Conservation (phyloP, 2,797 vertebrate genomes). For the Nothura maculosa region DNA sequence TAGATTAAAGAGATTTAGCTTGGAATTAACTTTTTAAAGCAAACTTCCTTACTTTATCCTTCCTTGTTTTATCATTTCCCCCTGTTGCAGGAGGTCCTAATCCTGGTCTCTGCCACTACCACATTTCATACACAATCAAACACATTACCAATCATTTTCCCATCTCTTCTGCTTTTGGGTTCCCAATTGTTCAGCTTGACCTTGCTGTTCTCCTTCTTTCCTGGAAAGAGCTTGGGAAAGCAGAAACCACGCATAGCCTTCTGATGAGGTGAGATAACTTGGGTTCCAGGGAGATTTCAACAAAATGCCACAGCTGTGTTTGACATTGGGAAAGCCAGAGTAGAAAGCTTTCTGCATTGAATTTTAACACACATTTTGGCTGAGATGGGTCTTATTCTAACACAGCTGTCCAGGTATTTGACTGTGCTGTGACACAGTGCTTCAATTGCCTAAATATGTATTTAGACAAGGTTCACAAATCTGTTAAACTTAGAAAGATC, state of each 20-base stretch:
- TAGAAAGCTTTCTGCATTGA: constrained; percentile 2
- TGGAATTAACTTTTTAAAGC: neutral
- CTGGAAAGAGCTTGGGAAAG: constrained; percentile 6
- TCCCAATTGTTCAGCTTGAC: neutral
- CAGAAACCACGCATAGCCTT: neutral
- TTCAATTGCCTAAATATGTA: constrained; percentile 37
- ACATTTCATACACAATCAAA: neutral
- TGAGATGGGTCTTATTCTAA: neutral
- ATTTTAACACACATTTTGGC: constrained; percentile 42
- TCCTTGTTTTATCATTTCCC: neutral
- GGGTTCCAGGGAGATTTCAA: constrained; percentile 55
- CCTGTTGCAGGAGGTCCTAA: neutral
- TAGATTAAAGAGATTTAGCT: neutral
- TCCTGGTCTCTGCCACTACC: neutral
- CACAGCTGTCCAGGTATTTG: neutral
- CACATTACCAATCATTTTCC: neutral
- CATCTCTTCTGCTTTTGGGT: neutral
- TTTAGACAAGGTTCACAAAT: constrained; percentile 67
- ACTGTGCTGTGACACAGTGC: constrained; percentile 26
- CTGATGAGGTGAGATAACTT: constrained; percentile 52
- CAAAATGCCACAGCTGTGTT: constrained; percentile 45
- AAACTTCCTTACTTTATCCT: neutral
- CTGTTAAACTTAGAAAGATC: constrained; percentile 51
- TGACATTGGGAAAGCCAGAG: neutral
- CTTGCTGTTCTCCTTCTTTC: neutral